Conservation (phyloP, 92 coral and sea anemone species). For the Galaxea fascicularis region DNA sequence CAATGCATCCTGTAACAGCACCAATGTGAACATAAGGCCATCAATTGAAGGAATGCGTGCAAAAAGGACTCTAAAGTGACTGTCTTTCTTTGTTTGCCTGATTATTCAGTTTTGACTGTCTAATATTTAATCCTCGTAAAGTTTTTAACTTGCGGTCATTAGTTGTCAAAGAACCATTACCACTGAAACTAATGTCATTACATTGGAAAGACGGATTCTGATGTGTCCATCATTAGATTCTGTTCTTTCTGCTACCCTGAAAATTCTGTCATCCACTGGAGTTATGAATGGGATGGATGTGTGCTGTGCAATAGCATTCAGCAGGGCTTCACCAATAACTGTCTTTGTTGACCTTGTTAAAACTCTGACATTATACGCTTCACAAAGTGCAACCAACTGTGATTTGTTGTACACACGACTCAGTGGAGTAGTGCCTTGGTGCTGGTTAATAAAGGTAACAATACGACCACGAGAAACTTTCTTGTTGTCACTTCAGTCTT, state of each 20-base stretch:
- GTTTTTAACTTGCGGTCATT: not conserved
- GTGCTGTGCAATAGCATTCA: constrained; percentile 21
- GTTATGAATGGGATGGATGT: not conserved
- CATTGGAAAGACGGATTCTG: not conserved
- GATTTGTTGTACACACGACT: constrained; percentile 3
- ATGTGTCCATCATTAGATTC: constrained; percentile 29
- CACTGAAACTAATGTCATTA: not conserved
- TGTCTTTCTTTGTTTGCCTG: not conserved
- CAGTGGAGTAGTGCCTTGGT: not conserved
- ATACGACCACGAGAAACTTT: constrained; percentile 24
- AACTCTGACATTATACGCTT: constrained; percentile 16
- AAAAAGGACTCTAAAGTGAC: not conserved
- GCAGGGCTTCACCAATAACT: constrained; percentile 21
- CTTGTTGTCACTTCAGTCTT: constrained; percentile 24
- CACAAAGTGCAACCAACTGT: constrained; percentile 15
- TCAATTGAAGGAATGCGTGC: not conserved
- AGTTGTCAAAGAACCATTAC: constrained; percentile 1
- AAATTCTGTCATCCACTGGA: constrained; percentile 16
- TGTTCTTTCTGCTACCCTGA: not conserved
- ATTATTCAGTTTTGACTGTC: not conserved
- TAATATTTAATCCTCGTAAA: not conserved
- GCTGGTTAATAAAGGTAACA: constrained; percentile 28
- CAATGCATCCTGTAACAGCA: constrained; percentile 24
- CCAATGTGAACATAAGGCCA: not conserved
- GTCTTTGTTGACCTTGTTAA: constrained; percentile 14